phyloP scores from a whole-genome alignment of 1,140 invertebrate species.

The Sminthurides bifidus region DNA sequence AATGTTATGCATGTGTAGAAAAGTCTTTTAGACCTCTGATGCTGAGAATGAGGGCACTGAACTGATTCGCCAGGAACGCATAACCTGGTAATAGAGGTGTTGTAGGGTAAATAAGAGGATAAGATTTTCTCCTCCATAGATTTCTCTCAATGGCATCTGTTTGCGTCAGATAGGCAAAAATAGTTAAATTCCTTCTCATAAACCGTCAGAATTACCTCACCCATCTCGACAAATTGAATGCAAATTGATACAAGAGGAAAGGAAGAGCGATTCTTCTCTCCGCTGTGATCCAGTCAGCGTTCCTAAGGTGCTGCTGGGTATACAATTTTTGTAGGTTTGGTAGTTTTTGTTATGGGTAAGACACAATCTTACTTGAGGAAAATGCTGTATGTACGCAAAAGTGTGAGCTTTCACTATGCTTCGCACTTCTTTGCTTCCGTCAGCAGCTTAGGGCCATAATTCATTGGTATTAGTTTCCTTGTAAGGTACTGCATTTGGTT shows the following conservation, averaged over 20 bases:
- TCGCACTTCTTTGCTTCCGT: too few relatives aligned
- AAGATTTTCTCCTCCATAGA: constrained; percentile 20
- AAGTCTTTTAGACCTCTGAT: not conserved
- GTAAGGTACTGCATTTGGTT: too few relatives aligned
- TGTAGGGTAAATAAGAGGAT: constrained; percentile 17
- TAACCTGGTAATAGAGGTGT: too few relatives aligned
- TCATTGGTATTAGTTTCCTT: too few relatives aligned
- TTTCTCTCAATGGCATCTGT: constrained; percentile 20
- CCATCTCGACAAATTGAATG: constrained; percentile 16
- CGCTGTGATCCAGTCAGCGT: not conserved
- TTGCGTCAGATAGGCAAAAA: constrained; percentile 18
- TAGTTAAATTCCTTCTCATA: constrained; percentile 24
- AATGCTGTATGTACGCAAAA: not conserved
- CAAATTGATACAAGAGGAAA: constrained; percentile 27
- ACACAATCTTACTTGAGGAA: not conserved
- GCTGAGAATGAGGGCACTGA: not conserved
- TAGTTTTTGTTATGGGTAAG: not conserved
- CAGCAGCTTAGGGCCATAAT: too few relatives aligned
- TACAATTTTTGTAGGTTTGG: not conserved
- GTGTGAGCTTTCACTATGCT: not conserved
- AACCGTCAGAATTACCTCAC: constrained; percentile 21
- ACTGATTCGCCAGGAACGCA: too few relatives aligned
- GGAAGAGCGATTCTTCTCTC: too few relatives aligned
- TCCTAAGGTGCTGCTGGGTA: not conserved
- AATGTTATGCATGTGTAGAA: not conserved